Percentiles rank a stretch among this genome's conserved stretches.
Evolutionary conservation across 2,113 vertebrate species (phyloP).

Genomic region (Spheniscus mendiculus): DNA sequence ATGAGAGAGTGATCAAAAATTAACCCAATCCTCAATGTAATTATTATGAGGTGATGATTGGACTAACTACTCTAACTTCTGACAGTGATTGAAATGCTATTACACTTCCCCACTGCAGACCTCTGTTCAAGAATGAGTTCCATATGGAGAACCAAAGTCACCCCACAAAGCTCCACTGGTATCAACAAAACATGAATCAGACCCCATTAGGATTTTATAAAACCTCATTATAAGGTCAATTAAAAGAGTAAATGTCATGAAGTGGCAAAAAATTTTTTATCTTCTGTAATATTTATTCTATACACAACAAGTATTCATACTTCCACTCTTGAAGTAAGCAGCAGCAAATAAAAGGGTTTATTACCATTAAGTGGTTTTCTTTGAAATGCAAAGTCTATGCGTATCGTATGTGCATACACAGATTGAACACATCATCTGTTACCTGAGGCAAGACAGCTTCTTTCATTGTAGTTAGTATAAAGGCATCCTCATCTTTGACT

Average conservation of each 20-base stretch:
- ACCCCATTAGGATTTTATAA: neutral
- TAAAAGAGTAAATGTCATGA: neutral
- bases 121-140: neutral
- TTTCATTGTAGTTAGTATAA: neutral
- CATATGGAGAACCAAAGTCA: neutral
- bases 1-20: slow-evolving; percentile 42
- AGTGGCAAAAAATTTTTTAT: neutral
- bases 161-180: neutral
- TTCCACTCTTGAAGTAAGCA: neutral
- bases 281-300: neutral
- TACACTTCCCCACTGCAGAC: neutral
- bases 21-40: slow-evolving; percentile 37
- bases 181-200: neutral
- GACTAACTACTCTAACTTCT: neutral
- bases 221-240: neutral
- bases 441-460: neutral
- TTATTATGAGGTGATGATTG: neutral
- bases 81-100: slow-evolving; percentile 18
- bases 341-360: neutral
- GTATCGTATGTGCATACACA: neutral
- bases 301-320: neutral
- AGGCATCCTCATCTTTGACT: neutral
- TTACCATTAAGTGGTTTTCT: neutral
- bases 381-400: neutral
- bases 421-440: neutral